A percentile compares a stretch with the other conserved stretches of the same genome.
phyloP scores from a whole-genome alignment of 2,797 vertebrate genomes.

The Allobates femoralis region DNA sequence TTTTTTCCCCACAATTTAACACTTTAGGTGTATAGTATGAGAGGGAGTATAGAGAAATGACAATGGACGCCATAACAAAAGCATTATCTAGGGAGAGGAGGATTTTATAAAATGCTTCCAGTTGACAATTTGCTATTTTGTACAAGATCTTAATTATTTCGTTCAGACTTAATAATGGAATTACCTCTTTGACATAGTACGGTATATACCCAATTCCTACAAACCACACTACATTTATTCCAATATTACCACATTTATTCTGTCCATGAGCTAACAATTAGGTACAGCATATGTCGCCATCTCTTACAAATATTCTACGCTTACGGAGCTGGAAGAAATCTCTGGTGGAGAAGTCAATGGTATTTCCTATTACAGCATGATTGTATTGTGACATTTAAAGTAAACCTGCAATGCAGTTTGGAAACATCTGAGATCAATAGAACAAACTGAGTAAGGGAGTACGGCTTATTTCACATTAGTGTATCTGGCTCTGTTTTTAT shows the following conservation, averaged over 20 bases:
- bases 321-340: not conserved
- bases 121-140: too few species aligned
- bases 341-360: slow-evolving; percentile 17
- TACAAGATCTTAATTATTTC: too few species aligned
- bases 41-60: too few species aligned
- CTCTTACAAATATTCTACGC: not conserved
- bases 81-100: too few species aligned
- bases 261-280: not conserved
- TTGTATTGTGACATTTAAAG: slow-evolving; percentile 25
- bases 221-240: not conserved
- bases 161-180: too few species aligned
- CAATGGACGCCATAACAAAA: too few species aligned
- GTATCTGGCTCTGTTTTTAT: not conserved
- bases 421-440: slow-evolving; percentile 27
- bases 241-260: not conserved
- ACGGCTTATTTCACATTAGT: slow-evolving; percentile 13
- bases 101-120: too few species aligned
- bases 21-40: too few species aligned
- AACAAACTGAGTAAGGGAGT: slow-evolving; percentile 5
- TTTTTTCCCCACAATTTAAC: too few species aligned
- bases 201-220: too few species aligned
- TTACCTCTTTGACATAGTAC: too few species aligned
- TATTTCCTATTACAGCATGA: not conserved
- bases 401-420: slow-evolving; percentile 25
- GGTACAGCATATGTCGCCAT: not conserved